A percentile compares a stretch with the other conserved stretches of the same genome.
phyloP scores from a whole-genome alignment of 2,113 vertebrate genomes.

The Microtus oregoni region DNA sequence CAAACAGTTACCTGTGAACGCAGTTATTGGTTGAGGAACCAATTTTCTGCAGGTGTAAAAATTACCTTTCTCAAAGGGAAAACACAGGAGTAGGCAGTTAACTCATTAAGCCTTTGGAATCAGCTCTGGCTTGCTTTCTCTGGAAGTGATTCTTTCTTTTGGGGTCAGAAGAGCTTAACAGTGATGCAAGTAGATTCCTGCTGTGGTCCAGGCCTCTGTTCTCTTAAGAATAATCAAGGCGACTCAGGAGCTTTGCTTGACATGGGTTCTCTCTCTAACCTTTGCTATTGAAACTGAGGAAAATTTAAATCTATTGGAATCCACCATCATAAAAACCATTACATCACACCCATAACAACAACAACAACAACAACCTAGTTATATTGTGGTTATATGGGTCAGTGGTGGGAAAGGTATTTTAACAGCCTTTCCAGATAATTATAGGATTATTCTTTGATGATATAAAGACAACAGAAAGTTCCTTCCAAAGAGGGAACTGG shows the following conservation, averaged over 20 bases:
- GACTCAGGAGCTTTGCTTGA: background rate
- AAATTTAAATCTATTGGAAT: conserved; percentile 50
- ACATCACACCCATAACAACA: conserved; percentile 19
- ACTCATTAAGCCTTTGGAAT: conserved; percentile 81
- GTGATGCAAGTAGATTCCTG: conserved; percentile 52
- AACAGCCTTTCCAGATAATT: conserved; percentile 49
- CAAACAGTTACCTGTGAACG: conserved; percentile 75
- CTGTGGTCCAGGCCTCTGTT: conserved; percentile 22
- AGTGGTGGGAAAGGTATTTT: background rate
- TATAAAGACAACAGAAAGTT: background rate
- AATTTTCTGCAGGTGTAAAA: conserved; percentile 84
- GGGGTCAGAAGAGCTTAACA: conserved; percentile 66
- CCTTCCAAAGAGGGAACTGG: background rate
- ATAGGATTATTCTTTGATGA: conserved; percentile 8
- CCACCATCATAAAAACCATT: background rate
- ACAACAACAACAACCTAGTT: background rate
- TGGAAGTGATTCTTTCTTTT: conserved; percentile 67
- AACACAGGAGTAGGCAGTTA: conserved; percentile 72
- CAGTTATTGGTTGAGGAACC: conserved; percentile 72
- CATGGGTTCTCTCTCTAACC: background rate
- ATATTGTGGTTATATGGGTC: conserved; percentile 16
- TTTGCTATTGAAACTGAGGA: conserved; percentile 23
- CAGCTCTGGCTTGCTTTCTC: conserved; percentile 65
- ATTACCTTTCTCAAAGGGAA: conserved; percentile 80
- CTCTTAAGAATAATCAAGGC: conserved; percentile 12